phyloP scores from a whole-genome alignment of 1,140 invertebrate genomes.

The Forficula auricularia region DNA sequence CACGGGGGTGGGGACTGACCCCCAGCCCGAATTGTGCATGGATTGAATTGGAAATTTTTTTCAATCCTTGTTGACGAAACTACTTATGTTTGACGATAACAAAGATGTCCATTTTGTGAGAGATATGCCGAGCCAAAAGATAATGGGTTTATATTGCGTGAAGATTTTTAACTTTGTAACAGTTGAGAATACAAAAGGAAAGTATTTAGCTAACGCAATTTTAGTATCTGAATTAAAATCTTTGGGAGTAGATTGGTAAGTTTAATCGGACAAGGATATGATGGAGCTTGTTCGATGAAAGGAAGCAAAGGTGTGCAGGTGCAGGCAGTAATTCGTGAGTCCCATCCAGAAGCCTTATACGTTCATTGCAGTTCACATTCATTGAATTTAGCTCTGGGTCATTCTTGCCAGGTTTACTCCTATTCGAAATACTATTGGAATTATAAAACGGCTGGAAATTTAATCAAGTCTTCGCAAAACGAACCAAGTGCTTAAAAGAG shows the following conservation, averaged over 20 bases:
- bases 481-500: not conserved
- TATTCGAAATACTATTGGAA: slow-evolving; percentile 10
- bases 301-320: slow-evolving; percentile 13
- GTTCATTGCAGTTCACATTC: slow-evolving; percentile 9
- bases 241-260: slow-evolving; percentile 15
- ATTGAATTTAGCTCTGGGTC: slow-evolving; percentile 8
- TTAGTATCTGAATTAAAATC: slow-evolving; percentile 11
- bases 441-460: slow-evolving; percentile 7
- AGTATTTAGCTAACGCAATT: slow-evolving; percentile 14
- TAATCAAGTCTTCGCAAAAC: slow-evolving; percentile 6
- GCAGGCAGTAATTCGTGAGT: slow-evolving; percentile 5
- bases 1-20: no score
- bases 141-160: no score
- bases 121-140: slow-evolving; percentile 12
- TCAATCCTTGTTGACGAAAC: no score
- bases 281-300: slow-evolving; percentile 20
- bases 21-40: no score
- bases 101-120: no score
- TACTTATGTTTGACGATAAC: no score
- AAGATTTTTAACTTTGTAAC: slow-evolving; percentile 17
- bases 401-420: slow-evolving; percentile 8
- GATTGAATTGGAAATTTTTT: no score
- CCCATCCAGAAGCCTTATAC: slow-evolving; percentile 4
- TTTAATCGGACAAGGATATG: slow-evolving; percentile 18
- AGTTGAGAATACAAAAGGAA: slow-evolving; percentile 14